Evolutionary conservation across 1,140 invertebrate species (phyloP), one percentile per base, ranked within the genome.

Genomic region (Antheraea mylitta): DNA sequence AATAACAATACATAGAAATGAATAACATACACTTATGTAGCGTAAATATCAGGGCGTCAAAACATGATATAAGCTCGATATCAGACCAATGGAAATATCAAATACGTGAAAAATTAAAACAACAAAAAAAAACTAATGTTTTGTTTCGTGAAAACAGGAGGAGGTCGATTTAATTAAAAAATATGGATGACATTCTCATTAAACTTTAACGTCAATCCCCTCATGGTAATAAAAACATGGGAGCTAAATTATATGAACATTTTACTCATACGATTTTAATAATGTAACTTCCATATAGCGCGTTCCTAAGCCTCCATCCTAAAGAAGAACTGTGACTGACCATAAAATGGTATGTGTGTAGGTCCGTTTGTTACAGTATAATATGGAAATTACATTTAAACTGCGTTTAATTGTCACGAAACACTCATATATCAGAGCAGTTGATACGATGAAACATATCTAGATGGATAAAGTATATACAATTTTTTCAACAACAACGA

Each of bases 71-170:
- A 77, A 80, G 78, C 75, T 65, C 58, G 37, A 63, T 30, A n/a
- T 37, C n/a, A 16, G 19, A 37, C 61, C 8, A 30, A 37, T 37
- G 38, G 11, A 11, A 73, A 72, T 69, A 80, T 76, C 67, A 48
- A 66, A 68, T 45, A 73, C 67, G 63, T 68, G 65, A 78, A 79
- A 71, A 78, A 76, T 73, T 75, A 53, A 71, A 76, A 79, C 61
- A 71, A 79, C 77, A 78, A 65, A 75, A 79, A 72, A 70, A 70
- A 72, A 73, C 58, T 78, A 69, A 78, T 79, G 62, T 66, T 78
- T 81, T 68, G 73, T 79, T 77, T 72, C 77, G 81, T 79, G 86
- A 79, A 86, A 91, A 91, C 89, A 91, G 89, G 89, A 88, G 89
- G 89, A 91, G 89, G 89, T 89, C 79, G 79, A 13, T 80, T 87